Base-by-base conservation (phyloP, 1,140 invertebrate species). In the Anoplolepis gracilipes region DNA sequence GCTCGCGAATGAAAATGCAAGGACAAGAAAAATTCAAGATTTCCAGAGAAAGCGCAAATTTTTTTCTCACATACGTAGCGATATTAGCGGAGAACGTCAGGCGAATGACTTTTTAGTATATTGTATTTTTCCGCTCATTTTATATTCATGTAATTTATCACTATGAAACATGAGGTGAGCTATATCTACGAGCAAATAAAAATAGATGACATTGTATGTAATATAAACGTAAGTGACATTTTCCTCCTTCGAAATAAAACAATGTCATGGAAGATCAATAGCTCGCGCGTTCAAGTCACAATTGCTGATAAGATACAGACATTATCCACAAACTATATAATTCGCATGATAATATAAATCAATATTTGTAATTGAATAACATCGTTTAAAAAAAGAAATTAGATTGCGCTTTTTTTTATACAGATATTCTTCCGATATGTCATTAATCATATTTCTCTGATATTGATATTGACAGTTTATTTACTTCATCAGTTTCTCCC, bases 1-100 rank as follows among this genome's bases (percentile, higher is more conserved):
- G 13, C n/a, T 46, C n/a, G 67, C 36, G 53, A 82, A 82, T 82
- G 55, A 82, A 39, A 82, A 72, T 30, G 53, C 36, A 57, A 28
- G 7, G 57, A 10, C n/a, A 30, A 81, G 22, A 72, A 72, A 59
- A 30, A 49, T 28, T 30, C 13, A 19, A 30, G 8, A 82, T 82
- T 82, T 55, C 28, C 25, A 22, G 11, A 10, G 53, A 72, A 72
- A 72, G 33, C 30, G 25, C 53, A n/a, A 55, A 10, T 30, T 42
- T 30, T 69, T 72, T 81, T 42, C 13, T 46, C 36, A 73, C 33
- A 30, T n/a, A 49, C 22, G 22, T 25, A 8, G n/a, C 25, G 7
- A 81, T 61, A 36, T 79, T n/a, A 25, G 16, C n/a, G 30, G 25
- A 22, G 30, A 25, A 8, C 33, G 5, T 72, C 49, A 19, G 16